Percentiles rank a stretch among this genome's conserved stretches.
phyloP scores from a whole-genome alignment of 1,140 invertebrate genomes.

The Eurosta solidaginis region DNA sequence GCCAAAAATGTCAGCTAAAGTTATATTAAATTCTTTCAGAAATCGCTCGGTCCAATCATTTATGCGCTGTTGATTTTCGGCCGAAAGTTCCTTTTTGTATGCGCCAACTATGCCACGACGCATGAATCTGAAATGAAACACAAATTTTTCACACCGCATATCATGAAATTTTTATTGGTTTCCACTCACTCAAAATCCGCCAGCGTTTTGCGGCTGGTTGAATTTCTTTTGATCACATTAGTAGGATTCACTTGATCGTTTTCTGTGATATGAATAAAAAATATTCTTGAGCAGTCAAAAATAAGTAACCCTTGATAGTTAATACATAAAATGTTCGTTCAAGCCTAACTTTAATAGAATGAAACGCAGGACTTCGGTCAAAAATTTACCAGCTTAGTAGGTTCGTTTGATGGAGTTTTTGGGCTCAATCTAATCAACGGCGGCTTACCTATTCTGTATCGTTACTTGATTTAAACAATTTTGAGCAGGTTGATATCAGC shows the following conservation, averaged over 20 bases:
- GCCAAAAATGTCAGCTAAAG: conserved; percentile 27
- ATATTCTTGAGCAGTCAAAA: too few species aligned
- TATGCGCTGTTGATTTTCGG: conserved; percentile 68
- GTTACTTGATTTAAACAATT: too few species aligned
- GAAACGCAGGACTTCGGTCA: too few species aligned
- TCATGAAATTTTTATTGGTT: neutral
- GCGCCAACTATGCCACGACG: conserved; percentile 79
- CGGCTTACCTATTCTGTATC: too few species aligned
- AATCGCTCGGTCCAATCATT: conserved; percentile 62
- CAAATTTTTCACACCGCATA: neutral
- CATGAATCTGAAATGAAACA: conserved; percentile 65
- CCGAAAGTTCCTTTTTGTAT: conserved; percentile 77
- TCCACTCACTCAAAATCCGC: too few species aligned
- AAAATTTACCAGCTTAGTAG: too few species aligned
- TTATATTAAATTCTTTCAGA: neutral
- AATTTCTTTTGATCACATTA: neutral
- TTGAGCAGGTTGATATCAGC: too few species aligned
- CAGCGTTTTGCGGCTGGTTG: neutral
- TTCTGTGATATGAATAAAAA: neutral
- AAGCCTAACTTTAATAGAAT: too few species aligned
- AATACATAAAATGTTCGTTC: too few species aligned
- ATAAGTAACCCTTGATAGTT: too few species aligned
- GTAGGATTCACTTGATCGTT: neutral
- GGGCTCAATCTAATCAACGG: too few species aligned
- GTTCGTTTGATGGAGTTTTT: too few species aligned